Evolutionary conservation across 2,888 invertebrate genomes (phyloP).

Genomic region (Eledona agricola): DNA sequence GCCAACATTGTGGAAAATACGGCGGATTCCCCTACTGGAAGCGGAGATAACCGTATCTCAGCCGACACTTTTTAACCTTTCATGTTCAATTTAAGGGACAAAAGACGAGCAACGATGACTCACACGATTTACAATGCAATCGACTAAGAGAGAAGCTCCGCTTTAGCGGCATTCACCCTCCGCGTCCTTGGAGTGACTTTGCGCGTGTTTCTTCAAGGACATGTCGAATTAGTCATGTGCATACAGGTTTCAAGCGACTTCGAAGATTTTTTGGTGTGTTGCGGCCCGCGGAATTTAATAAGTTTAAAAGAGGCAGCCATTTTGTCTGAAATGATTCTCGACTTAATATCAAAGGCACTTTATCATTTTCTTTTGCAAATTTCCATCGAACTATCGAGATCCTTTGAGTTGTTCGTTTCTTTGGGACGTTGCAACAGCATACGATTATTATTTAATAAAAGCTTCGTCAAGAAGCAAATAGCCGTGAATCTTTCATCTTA

Average conservation of each 20-base stretch:
- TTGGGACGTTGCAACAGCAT: constrained; percentile 6
- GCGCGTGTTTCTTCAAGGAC: constrained; percentile 10
- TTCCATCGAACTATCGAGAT: constrained; percentile 19
- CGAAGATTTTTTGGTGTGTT: too few relatives aligned
- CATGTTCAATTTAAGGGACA: constrained; percentile 40
- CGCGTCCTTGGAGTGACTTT: constrained; percentile 12
- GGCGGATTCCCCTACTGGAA: constrained; percentile 45
- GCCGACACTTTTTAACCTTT: constrained; percentile 42
- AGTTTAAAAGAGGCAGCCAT: constrained; percentile 15
- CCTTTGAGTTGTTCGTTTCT: constrained; percentile 5
- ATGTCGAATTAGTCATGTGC: too few relatives aligned
- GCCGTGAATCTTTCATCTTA: constrained; percentile 40
- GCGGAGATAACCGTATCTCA: constrained; percentile 44
- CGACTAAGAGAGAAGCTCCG: constrained; percentile 16
- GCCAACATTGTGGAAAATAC: constrained; percentile 48
- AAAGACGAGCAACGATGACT: constrained; percentile 29
- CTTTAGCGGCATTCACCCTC: neutral
- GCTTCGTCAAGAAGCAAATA: constrained; percentile 24
- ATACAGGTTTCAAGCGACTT: too few relatives aligned
- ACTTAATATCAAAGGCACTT: constrained; percentile 28
- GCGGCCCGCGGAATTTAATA: constrained; percentile 27
- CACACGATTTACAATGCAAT: constrained; percentile 30
- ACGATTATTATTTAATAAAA: constrained; percentile 32
- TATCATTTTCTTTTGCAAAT: constrained; percentile 14
- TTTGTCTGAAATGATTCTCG: constrained; percentile 23